Conservation (phyloP, 1,140 invertebrate genomes). For the Gryllus bimaculatus region DNA sequence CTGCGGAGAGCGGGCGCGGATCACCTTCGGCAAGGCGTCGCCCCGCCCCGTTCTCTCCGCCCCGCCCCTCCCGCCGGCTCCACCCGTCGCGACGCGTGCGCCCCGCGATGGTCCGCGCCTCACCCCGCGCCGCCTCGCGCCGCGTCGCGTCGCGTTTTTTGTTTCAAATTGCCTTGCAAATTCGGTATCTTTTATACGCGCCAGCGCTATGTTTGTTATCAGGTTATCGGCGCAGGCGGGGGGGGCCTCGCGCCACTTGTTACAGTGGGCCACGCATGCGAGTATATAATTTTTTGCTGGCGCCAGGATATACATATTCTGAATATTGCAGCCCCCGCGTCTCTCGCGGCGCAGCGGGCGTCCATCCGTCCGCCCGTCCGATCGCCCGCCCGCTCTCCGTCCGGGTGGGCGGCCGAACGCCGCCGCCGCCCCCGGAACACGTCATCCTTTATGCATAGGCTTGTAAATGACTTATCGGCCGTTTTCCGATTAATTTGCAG, state of each 20-base stretch:
- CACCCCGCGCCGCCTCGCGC: neutral
- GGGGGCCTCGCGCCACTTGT: neutral
- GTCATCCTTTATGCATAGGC: slow-evolving; percentile 3
- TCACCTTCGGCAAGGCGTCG: neutral
- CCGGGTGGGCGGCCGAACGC: neutral
- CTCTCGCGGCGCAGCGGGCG: too few relatives aligned
- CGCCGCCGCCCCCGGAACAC: slow-evolving; percentile 1
- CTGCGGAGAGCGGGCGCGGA: neutral
- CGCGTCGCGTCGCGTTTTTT: neutral
- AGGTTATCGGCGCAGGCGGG: neutral
- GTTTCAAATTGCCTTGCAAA: neutral
- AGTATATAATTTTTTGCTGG: neutral
- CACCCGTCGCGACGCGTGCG: too few relatives aligned
- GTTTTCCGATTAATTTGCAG: slow-evolving; percentile 4
- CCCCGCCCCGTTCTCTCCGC: too few relatives aligned
- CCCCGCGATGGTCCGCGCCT: too few relatives aligned
- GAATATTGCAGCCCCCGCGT: neutral
- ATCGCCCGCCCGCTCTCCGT: neutral
- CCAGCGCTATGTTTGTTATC: neutral
- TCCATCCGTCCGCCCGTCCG: neutral
- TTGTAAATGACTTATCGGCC: slow-evolving; percentile 4
- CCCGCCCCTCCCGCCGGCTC: too few relatives aligned
- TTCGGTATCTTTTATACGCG: slow-evolving; percentile 1
- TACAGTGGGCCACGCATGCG: neutral
- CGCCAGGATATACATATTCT: neutral